Percentiles rank a stretch among this genome's conserved stretches.
Conservation (phyloP, 2,888 invertebrate species). For the Acanthoscelides obtectus region DNA sequence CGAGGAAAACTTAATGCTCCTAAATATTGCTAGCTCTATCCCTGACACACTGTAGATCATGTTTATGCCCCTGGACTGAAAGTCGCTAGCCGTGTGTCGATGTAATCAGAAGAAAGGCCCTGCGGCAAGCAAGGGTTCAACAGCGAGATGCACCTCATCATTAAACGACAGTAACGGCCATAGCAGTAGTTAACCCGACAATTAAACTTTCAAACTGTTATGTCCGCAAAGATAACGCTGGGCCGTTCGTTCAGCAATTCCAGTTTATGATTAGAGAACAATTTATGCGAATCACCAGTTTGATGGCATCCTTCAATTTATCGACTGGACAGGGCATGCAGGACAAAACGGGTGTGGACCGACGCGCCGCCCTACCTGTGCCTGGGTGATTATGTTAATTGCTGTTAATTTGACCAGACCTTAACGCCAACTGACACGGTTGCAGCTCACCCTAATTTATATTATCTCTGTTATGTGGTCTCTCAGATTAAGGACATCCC, state of each 20-base stretch:
- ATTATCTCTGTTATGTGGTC: not conserved
- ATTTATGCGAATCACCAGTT: constrained; percentile 37
- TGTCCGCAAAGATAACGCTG: constrained; percentile 39
- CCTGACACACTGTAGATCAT: too few relatives aligned
- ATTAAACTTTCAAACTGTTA: constrained; percentile 45
- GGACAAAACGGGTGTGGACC: constrained; percentile 10
- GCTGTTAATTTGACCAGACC: constrained; percentile 13
- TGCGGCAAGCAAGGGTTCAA: constrained; percentile 9
- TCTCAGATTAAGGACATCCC: too few relatives aligned
- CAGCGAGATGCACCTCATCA: constrained; percentile 32
- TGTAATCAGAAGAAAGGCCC: constrained; percentile 4
- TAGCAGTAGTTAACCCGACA: constrained; percentile 42
- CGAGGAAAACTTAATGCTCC: too few relatives aligned
- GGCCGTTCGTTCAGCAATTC: constrained; percentile 35
- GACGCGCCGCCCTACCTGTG: constrained; percentile 22
- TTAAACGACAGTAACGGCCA: constrained; percentile 42
- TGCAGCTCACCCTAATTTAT: not conserved
- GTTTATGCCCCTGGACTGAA: too few relatives aligned
- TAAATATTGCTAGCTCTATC: too few relatives aligned
- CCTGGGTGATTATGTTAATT: constrained; percentile 24
- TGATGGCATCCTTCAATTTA: constrained; percentile 24
- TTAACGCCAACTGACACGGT: not conserved
- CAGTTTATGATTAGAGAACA: constrained; percentile 43
- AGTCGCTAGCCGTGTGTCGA: not conserved
- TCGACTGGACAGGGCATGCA: constrained; percentile 20